Evolutionary conservation across 2,888 invertebrate genomes (phyloP).

Genomic region (Tinea trinotella): DNA sequence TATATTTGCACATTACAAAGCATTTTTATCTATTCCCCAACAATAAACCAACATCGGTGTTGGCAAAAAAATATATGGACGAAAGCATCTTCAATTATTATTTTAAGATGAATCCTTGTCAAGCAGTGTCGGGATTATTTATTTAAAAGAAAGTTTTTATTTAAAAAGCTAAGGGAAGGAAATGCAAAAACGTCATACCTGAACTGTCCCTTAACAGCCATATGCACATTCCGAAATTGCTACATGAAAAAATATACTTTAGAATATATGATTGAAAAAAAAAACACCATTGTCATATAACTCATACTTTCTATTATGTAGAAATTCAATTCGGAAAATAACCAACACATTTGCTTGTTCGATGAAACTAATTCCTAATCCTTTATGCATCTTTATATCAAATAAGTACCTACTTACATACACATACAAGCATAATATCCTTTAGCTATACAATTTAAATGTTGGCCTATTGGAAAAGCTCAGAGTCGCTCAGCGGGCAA

Average conservation of each 20-base stretch:
- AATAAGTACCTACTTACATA: not conserved
- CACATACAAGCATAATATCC: too few relatives aligned
- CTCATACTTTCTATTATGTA: slow-evolving; percentile 16
- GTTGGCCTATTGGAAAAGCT: too few relatives aligned
- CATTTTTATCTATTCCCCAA: not conserved
- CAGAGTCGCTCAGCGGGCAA: too few relatives aligned
- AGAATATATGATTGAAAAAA: slow-evolving; percentile 21
- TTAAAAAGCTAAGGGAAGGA: slow-evolving; percentile 67
- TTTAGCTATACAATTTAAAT: too few relatives aligned
- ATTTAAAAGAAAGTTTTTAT: slow-evolving; percentile 73
- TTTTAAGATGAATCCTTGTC: slow-evolving; percentile 66
- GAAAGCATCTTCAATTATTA: slow-evolving; percentile 44
- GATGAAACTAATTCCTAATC: slow-evolving; percentile 13
- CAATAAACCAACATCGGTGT: slow-evolving; percentile 1
- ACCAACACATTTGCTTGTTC: not conserved
- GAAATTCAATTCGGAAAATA: not conserved
- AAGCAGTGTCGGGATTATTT: slow-evolving; percentile 65
- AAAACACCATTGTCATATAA: slow-evolving; percentile 38
- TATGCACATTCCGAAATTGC: slow-evolving; percentile 58
- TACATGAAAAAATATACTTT: slow-evolving; percentile 34
- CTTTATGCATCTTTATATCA: not conserved
- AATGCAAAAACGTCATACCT: slow-evolving; percentile 68
- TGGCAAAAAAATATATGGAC: slow-evolving; percentile 8
- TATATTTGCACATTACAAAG: not conserved
- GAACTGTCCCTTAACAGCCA: slow-evolving; percentile 64